Conservation (phyloP, 2,113 vertebrate species). For the Martes martes region DNA sequence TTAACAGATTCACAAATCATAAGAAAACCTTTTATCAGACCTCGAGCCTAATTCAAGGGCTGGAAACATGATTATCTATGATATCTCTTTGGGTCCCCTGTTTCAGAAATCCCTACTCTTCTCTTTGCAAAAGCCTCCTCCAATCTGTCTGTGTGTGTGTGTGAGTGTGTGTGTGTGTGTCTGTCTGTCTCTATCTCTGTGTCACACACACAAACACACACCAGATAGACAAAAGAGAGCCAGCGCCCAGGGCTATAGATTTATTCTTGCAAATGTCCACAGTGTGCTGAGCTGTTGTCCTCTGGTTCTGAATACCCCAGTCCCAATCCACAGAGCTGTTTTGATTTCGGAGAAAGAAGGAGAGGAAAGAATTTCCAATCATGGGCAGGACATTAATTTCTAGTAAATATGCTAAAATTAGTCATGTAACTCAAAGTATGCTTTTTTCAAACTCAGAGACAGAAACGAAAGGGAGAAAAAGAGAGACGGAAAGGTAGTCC, state of each 20-base stretch:
- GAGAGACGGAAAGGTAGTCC: neutral
- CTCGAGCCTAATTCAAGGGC: neutral
- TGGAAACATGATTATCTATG: neutral
- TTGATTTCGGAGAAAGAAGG: neutral
- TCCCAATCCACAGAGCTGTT: neutral
- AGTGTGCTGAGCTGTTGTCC: neutral
- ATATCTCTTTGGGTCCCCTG: neutral
- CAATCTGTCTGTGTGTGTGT: neutral
- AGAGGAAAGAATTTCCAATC: neutral
- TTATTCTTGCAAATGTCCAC: neutral
- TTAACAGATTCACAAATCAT: neutral
- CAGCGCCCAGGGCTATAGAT: neutral
- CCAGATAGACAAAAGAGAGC: neutral
- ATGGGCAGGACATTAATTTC: slow-evolving; percentile 24
- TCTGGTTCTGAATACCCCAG: neutral
- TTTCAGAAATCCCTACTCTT: neutral
- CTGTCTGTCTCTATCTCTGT: neutral
- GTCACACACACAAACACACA: neutral
- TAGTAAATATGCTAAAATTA: slow-evolving; percentile 2
- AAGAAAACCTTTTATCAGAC: neutral
- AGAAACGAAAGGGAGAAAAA: neutral
- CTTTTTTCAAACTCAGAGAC: neutral
- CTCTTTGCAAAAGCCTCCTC: neutral
- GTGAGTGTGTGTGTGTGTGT: neutral
- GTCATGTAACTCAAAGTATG: neutral